phyloP scores from a whole-genome alignment of 92 coral and sea anemone species.

The Bergia puertoricense region DNA sequence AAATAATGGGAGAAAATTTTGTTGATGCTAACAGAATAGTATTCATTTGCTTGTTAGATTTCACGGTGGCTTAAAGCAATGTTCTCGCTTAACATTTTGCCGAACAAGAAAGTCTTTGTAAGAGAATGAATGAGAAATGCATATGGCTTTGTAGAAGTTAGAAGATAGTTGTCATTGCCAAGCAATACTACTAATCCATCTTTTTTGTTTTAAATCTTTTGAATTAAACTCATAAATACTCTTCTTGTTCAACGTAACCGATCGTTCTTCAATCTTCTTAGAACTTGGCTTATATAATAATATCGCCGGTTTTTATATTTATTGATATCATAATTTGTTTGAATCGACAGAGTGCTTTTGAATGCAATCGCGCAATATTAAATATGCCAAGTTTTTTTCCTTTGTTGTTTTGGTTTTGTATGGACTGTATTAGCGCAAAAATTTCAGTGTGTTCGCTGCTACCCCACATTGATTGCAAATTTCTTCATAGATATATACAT shows the following conservation, averaged over 20 bases:
- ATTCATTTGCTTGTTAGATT: not conserved
- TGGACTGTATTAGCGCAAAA: not conserved
- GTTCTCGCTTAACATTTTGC: not conserved
- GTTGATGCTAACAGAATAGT: not conserved
- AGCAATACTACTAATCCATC: not conserved
- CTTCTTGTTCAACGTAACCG: constrained; percentile 25
- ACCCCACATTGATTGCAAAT: not conserved
- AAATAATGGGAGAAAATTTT: not conserved
- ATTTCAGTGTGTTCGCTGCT: not conserved
- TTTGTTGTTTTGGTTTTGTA: constrained; percentile 25
- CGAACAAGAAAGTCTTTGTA: not conserved
- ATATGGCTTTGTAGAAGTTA: not conserved
- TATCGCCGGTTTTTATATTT: constrained; percentile 33
- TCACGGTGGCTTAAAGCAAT: not conserved
- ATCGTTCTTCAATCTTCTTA: constrained; percentile 1
- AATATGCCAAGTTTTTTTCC: not conserved
- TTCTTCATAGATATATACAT: not conserved
- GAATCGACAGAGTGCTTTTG: constrained; percentile 11
- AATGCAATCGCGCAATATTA: not conserved
- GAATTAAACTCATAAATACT: constrained; percentile 15
- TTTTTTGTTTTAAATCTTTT: constrained; percentile 34
- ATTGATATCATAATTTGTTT: constrained; percentile 40
- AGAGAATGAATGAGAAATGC: not conserved
- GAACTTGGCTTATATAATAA: constrained; percentile 10
- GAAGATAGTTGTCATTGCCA: not conserved